A percentile compares a stretch with the other conserved stretches of the same genome.
phyloP scores from a whole-genome alignment of 1,140 invertebrate species.

The Pristionchus pacificus region DNA sequence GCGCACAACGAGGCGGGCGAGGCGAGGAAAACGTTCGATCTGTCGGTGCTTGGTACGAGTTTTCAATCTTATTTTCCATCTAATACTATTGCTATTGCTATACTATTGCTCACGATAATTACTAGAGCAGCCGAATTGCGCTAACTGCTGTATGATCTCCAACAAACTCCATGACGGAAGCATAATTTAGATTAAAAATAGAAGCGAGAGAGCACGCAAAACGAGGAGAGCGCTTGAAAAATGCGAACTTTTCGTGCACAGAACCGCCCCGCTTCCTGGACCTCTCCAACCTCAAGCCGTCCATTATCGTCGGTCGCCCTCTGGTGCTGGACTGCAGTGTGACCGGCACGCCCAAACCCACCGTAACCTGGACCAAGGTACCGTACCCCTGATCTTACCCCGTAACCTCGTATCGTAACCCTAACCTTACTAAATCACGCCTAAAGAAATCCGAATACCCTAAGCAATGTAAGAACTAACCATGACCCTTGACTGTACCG shows the following conservation, averaged over 20 bases:
- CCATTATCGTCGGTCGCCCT: constrained; percentile 58
- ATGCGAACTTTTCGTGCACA: too few relatives aligned
- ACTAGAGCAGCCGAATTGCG: too few relatives aligned
- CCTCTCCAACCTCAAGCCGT: constrained; percentile 47
- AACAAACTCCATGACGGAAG: constrained; percentile 5
- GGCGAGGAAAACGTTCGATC: constrained; percentile 49
- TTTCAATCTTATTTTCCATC: constrained; percentile 5
- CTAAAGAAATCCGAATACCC: too few relatives aligned
- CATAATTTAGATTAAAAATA: too few relatives aligned
- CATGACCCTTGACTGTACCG: too few relatives aligned
- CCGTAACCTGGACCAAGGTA: constrained; percentile 60
- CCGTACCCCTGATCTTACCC: too few relatives aligned
- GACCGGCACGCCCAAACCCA: constrained; percentile 60
- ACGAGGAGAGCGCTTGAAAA: too few relatives aligned
- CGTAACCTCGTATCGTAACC: too few relatives aligned
- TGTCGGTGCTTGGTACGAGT: constrained; percentile 59
- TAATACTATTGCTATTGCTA: background rate
- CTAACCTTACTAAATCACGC: too few relatives aligned
- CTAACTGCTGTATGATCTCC: background rate
- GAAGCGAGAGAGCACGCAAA: too few relatives aligned
- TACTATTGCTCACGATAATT: too few relatives aligned
- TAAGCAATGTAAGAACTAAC: too few relatives aligned
- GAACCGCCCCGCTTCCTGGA: constrained; percentile 50
- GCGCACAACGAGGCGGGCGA: constrained; percentile 57
- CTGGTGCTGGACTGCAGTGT: constrained; percentile 60